phyloP scores from a whole-genome alignment of 2,888 invertebrate genomes.

The Plagodis pulveraria region DNA sequence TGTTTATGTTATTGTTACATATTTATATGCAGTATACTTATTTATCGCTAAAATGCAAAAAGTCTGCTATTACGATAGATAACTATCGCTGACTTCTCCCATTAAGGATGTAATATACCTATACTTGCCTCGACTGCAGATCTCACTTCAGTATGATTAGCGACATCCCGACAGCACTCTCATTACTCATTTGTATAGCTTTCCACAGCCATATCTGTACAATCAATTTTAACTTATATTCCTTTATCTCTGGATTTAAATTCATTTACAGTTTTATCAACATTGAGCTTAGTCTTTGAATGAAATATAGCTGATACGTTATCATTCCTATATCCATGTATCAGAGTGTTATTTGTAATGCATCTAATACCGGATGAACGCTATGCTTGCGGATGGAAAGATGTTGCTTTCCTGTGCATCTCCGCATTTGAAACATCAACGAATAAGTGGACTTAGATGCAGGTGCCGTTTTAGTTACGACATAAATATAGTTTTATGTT shows the following conservation, averaged over 20 bases:
- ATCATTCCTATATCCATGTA: slow-evolving; percentile 31
- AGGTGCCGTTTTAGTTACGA: neutral
- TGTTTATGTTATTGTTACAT: neutral
- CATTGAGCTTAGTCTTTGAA: slow-evolving; percentile 7
- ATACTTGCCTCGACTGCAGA: slow-evolving; percentile 34
- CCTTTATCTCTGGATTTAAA: slow-evolving; percentile 11
- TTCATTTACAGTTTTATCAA: slow-evolving; percentile 15
- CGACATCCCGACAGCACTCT: slow-evolving; percentile 54
- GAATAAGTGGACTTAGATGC: neutral
- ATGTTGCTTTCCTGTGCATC: slow-evolving; percentile 64
- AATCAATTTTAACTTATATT: slow-evolving; percentile 18
- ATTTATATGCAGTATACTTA: too few relatives aligned
- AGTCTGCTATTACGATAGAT: too few relatives aligned
- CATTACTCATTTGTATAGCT: slow-evolving; percentile 57
- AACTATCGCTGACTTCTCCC: too few relatives aligned
- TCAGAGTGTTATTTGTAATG: slow-evolving; percentile 39
- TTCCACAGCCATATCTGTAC: slow-evolving; percentile 45
- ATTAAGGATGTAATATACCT: too few relatives aligned
- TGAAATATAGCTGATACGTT: slow-evolving; percentile 7
- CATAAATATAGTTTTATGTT: slow-evolving; percentile 14
- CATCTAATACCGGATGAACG: slow-evolving; percentile 29
- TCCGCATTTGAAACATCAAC: slow-evolving; percentile 41
- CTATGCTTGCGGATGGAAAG: slow-evolving; percentile 57
- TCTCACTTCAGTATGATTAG: slow-evolving; percentile 56
- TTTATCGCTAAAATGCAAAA: too few relatives aligned